Evolutionary conservation across 1,140 invertebrate species (phyloP), one percentile per base, ranked within the genome.

Genomic region (Drosophila repletoides): DNA sequence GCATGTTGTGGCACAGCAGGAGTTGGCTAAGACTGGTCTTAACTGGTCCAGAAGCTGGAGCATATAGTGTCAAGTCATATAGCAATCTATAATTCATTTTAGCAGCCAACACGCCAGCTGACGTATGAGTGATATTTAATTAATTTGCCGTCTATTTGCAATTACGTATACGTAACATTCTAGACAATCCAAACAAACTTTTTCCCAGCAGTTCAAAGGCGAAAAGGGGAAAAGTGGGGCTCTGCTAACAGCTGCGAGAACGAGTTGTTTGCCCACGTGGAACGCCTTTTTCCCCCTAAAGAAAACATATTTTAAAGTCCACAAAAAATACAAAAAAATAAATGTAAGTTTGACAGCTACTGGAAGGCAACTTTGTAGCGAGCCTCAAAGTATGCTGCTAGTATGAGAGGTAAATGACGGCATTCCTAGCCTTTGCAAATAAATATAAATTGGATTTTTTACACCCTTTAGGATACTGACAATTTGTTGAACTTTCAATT

Each of bases 121-220:
- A 65, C 67, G 61, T 36, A 65, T 49, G 60, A 70, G 51, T 70
- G 67, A 70, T 70, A 70, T 70, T 70, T 70, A 70, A 70, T 70
- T 70, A 70, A 65, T 70, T 51, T 65, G 34, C 51, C 60, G 21
- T 69, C 59, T 69, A 48, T 56, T 58, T 65, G 53, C 43, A 48
- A 46, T 58, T 58, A 52, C 36, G 43, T 40, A 26, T 49, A 41
- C 53, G 9, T 49, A 59, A 59, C 28, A 43, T 31, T 33, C 36
- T 31, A 31, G 43, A 49, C 55, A 59, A 59, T 48, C 31, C 33
- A 48, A 59, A 48, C 28, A 59, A 48, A 59, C 17, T 59, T 59
- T 7, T 26, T 17, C 36, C n/a, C n/a, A n/a, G n/a, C 10, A 7
- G 5, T n/a, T 22, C n/a, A 41, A 41, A 2, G 3, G 21, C 22